phyloP scores from a whole-genome alignment of 2,888 invertebrate species.

The Thysanoteuthis rhombus region DNA sequence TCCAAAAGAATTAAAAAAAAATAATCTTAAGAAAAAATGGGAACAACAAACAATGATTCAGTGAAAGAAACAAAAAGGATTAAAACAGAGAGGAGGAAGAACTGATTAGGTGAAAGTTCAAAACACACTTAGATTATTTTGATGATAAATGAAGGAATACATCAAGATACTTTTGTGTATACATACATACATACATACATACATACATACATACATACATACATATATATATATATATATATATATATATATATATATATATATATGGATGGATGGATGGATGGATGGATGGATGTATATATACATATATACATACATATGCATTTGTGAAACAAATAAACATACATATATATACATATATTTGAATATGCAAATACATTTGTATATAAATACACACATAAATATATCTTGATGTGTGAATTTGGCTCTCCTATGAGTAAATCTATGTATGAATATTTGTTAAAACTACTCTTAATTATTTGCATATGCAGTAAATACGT shows the following conservation, averaged over 20 bases:
- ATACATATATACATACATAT: background rate
- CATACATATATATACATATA: background rate
- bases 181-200: background rate
- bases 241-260: no score
- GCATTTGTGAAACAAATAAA: background rate
- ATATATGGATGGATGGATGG: no score
- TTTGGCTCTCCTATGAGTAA: no score
- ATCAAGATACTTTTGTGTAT: background rate
- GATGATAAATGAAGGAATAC: background rate
- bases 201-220: background rate
- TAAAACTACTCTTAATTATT: no score
- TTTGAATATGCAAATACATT: no score
- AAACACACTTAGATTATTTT: background rate
- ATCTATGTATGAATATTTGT: no score
- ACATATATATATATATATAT: background rate
- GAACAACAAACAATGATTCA: background rate
- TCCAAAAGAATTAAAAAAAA: background rate
- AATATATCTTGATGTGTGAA: no score
- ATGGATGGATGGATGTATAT: background rate
- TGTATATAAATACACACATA: no score
- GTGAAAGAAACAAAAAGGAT: background rate
- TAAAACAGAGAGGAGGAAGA: background rate
- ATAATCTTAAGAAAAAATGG: no score
- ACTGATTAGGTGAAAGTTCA: constrained; percentile 12
- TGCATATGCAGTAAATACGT: no score